phyloP scores from a whole-genome alignment of 2,888 invertebrate genomes.

The Lomographa bimaculata region DNA sequence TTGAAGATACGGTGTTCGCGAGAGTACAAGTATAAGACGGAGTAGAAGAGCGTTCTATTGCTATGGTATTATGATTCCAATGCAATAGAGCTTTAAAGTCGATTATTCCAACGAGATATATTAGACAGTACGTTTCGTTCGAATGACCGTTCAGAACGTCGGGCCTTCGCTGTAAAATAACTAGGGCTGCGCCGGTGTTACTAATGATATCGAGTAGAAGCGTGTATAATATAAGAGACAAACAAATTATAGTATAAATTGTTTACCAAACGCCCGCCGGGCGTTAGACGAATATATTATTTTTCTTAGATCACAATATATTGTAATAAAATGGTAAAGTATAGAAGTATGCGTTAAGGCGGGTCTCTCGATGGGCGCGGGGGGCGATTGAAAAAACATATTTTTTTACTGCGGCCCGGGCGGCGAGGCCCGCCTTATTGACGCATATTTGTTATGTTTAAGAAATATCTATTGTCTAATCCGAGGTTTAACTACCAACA shows the following conservation, averaged over 20 bases:
- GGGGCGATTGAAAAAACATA: constrained; percentile 62
- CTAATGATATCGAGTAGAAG: constrained; percentile 59
- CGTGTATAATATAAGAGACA: constrained; percentile 65
- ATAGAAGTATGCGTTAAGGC: constrained; percentile 58
- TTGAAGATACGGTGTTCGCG: constrained; percentile 41
- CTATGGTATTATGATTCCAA: constrained; percentile 9
- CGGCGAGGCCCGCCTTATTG: constrained; percentile 28
- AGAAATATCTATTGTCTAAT: constrained; percentile 84
- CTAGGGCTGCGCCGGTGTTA: constrained; percentile 44
- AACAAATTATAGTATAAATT: constrained; percentile 81
- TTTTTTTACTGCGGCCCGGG: constrained; percentile 68
- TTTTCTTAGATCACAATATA: constrained; percentile 84
- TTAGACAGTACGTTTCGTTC: too few relatives aligned
- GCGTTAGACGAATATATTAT: constrained; percentile 82
- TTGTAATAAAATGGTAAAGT: constrained; percentile 77
- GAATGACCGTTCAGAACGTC: constrained; percentile 38
- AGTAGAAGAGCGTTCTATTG: constrained; percentile 18
- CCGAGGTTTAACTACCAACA: constrained; percentile 83
- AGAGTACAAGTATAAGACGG: constrained; percentile 36
- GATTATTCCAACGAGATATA: constrained; percentile 3
- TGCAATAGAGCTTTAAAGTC: constrained; percentile 10
- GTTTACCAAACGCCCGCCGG: constrained; percentile 74
- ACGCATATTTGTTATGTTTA: constrained; percentile 80
- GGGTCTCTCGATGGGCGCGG: constrained; percentile 33
- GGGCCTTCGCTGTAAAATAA: constrained; percentile 51